Conservation (phyloP, 2,113 vertebrate species). For the Diphyllodes magnificus region DNA sequence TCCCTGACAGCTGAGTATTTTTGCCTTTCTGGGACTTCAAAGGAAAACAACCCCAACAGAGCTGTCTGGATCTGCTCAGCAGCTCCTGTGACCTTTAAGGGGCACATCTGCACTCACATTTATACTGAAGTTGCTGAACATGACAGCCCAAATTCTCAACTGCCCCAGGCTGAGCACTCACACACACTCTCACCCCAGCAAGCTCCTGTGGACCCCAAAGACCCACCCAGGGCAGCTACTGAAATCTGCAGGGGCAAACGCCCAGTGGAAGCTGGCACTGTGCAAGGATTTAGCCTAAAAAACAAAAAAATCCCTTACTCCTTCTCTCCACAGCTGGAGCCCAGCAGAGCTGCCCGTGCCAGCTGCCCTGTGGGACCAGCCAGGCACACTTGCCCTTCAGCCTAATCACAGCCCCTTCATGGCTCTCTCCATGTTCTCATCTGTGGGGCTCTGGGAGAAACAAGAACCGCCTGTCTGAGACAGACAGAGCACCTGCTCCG, state of each 20-base stretch:
- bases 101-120: neutral
- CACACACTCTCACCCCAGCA: neutral
- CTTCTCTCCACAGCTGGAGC: neutral
- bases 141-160: neutral
- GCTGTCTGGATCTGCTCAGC: neutral
- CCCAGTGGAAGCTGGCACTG: fast-evolving
- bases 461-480: neutral
- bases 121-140: fast-evolving
- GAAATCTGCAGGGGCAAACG: neutral
- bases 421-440: neutral
- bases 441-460: neutral
- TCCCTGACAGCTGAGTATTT: neutral
- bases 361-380: neutral
- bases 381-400: neutral
- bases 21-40: neutral
- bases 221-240: neutral
- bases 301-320: neutral
- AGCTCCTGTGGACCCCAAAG: neutral
- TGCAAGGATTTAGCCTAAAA: neutral
- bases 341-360: neutral
- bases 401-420: neutral
- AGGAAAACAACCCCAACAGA: neutral
- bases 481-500: neutral
- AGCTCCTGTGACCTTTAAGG: neutral
- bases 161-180: neutral